Evolutionary conservation across 1,140 invertebrate genomes (phyloP), one percentile per base, ranked within the genome.

Genomic region (Zaprionus gabonicus): DNA sequence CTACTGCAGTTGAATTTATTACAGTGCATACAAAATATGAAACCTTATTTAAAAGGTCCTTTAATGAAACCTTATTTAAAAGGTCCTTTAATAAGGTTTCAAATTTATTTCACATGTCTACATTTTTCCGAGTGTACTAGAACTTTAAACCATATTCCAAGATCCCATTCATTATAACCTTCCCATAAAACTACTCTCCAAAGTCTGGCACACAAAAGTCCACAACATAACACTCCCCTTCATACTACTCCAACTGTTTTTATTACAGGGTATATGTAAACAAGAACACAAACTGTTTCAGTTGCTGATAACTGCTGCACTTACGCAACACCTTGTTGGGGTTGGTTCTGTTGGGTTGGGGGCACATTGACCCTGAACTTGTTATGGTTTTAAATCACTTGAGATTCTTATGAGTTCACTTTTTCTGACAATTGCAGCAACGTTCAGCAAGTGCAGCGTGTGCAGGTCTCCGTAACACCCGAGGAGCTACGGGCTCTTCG

Each of bases 401-500:
- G 17, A 2, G 6, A 56, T 56, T 56, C 20, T 27, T 55, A 55
- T 28, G 25, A 10, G 38, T 46, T 31, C 13, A 56, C n/a, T 62
- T 73, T 71, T 71, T 57, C 53, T 56, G 31, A 59, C 66, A 51
- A 56, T 86, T 83, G 13, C 81, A 83, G 84, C 44, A 65, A 65
- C 15, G 55, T 65, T 46, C 51, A 72, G 55, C 49, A 46, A 46
- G n/a, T n/a, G 41, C 15, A n/a, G 41, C 80, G 73, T 44, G 73
- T 90, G 34, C 66, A 69, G 58, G 73, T 75, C 63, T 80, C 23
- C 5, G 46, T 85, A n/a, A 70, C 85, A 27, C 44, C 76, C 68
- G 86, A 91, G 27, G 86, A 91, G 36, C 4, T 80, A 12, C 75
- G 82, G 44, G 86, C 82, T 7, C 41, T 91, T 20, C 68, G 72